A percentile compares a stretch with the other conserved stretches of the same genome.
These are phyloP conservation scores for Cotesia chilonis DNA, from an alignment of 1,140 invertebrate genomes.

Conservation along the genomic window DNA sequence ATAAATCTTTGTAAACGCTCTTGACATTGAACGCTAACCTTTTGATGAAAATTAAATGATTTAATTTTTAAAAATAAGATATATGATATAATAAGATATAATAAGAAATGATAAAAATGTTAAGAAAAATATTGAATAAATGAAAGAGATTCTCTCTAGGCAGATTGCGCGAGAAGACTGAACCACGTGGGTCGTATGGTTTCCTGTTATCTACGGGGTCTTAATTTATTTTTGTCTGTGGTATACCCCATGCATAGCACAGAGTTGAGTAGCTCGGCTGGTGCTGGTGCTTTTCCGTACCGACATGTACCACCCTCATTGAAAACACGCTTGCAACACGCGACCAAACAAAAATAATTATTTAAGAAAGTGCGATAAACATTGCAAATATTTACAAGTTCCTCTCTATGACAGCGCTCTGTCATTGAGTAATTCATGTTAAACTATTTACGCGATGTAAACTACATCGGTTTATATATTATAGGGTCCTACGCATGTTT, in stretches of 20 bases:
- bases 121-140: constrained; percentile 1
- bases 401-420: too few relatives aligned
- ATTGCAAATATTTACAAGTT: constrained; percentile 22
- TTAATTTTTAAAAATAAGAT: background rate
- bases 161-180: constrained; percentile 28
- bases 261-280: constrained; percentile 9
- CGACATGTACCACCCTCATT: constrained; percentile 31
- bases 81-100: too few relatives aligned
- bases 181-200: constrained; percentile 33
- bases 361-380: background rate
- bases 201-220: constrained; percentile 26
- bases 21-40: background rate
- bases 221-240: constrained; percentile 39
- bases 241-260: constrained; percentile 37
- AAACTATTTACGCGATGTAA: too few relatives aligned
- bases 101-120: too few relatives aligned
- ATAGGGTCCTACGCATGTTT: too few relatives aligned
- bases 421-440: too few relatives aligned
- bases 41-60: background rate
- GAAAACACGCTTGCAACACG: constrained; percentile 29
- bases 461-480: too few relatives aligned
- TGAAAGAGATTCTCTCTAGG: constrained; percentile 23
- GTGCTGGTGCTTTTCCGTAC: constrained; percentile 15
- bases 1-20: background rate
- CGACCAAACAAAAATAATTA: constrained; percentile 35